These are phyloP conservation scores for Cercopithecus mitis DNA, from an alignment of 2,797 vertebrate genomes.

Conservation along the genomic window DNA sequence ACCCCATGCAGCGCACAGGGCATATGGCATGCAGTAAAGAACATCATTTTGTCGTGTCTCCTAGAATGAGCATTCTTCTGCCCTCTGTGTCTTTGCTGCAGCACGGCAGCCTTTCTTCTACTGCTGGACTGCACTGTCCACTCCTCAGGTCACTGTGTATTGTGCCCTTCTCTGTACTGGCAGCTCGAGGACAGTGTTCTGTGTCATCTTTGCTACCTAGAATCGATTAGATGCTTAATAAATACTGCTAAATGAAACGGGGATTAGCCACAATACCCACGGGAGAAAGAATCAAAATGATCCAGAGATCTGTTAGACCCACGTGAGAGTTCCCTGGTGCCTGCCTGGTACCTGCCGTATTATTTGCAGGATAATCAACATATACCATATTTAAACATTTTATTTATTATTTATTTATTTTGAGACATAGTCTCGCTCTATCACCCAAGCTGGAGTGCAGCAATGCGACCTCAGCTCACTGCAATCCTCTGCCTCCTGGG, in stretches of 20 bases:
- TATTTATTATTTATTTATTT: not conserved
- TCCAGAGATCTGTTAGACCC: not conserved
- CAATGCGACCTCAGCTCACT: not conserved
- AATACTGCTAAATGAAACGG: not conserved
- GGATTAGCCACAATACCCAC: not conserved
- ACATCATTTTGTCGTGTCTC: not conserved
- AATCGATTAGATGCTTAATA: not conserved
- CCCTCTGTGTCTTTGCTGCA: not conserved
- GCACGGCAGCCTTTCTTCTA: not conserved
- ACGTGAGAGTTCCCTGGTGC: not conserved
- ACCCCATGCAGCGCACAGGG: fast-evolving
- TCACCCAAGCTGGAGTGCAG: not conserved
- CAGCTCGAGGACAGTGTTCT: not conserved
- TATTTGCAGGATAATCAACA: not conserved
- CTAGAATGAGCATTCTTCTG: not conserved
- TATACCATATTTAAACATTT: not conserved
- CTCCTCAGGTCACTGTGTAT: not conserved
- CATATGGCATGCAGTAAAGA: not conserved
- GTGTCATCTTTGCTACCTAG: not conserved
- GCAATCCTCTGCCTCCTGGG: not conserved
- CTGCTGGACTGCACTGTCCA: not conserved
- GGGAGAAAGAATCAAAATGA: not conserved
- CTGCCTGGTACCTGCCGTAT: not conserved
- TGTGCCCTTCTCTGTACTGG: not conserved
- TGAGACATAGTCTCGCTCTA: not conserved